Base-by-base conservation (phyloP, 2,797 vertebrate species). In the Sphenodon punctatus region DNA sequence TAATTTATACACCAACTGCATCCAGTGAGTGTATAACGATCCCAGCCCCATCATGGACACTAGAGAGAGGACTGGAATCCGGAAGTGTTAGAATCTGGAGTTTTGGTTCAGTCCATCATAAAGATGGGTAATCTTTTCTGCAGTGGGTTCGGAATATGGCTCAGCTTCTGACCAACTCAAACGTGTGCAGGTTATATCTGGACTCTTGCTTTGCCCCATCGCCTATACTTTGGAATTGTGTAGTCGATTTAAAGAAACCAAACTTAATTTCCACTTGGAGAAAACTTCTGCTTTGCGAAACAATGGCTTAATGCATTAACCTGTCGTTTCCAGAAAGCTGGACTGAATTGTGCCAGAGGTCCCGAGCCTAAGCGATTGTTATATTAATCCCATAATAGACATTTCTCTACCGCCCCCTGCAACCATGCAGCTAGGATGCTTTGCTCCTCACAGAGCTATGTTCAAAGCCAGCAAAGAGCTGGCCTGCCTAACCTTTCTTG, bases 331-430 rank as follows among this genome's bases (percentile, higher is more conserved):
- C 46, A 20, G 55, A 67, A 53, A 59, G 19, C 42, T 73, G 45
- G 30, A 16, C 45, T 23, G 32, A 58, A 53, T 66, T 67, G 45
- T 45, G 80, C 63, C 32, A 34, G 78, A 73, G 78, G 53, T 73
- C 23, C 61, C 38, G 10, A 36, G 51, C 34, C 34, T 60, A 46
- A 39, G 48, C 81, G 65, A 38, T 68, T 68, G 46, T 25, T 74
- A 75, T 68, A 69, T 81, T 75, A 68, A 81, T 68, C 42, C 71
- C 45, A 48, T 64, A 58, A 81, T 69, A 55, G 71, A 68, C 49
- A 36, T n/a, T 41, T 63, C 39, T 59, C 19, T 68, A 42, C 56
- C 68, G 63, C 42, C 58, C 30, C 23, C 39, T 49, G 63, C 53
- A 69, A 45, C 69, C 23, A 36, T 36, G 53, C 22, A 38, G 23